Conservation (phyloP, 2,888 invertebrate genomes). For the Globia sparganii region DNA sequence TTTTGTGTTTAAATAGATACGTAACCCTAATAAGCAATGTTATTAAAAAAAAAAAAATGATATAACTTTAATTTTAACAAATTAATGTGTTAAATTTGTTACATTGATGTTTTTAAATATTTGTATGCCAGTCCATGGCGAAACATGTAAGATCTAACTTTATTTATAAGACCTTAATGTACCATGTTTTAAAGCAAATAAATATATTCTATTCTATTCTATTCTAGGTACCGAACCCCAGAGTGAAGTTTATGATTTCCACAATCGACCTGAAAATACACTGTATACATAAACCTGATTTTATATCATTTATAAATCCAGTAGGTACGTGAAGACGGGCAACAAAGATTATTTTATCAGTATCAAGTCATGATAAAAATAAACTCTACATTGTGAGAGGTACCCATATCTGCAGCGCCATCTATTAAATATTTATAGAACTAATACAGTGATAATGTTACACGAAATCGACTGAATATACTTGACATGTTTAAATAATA, state of each 20-base stretch:
- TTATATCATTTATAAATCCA: background rate
- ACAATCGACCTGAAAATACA: background rate
- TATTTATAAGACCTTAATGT: no score
- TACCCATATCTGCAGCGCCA: conserved; percentile 24
- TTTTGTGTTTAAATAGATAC: no score
- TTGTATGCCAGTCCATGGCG: no score
- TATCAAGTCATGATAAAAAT: background rate
- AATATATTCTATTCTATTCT: no score
- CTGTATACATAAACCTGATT: background rate
- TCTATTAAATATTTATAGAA: conserved; percentile 15
- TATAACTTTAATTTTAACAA: no score
- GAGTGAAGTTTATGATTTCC: background rate
- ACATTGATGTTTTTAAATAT: no score
- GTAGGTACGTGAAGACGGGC: background rate
- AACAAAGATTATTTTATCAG: conserved; percentile 10
- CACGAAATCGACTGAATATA: background rate
- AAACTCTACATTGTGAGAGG: background rate
- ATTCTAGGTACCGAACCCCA: background rate
- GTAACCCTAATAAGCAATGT: no score
- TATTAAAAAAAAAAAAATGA: no score
- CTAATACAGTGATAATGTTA: background rate
- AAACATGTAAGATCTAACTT: no score
- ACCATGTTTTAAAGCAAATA: no score
- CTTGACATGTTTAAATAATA: background rate
- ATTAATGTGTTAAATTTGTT: no score